phyloP scores from a whole-genome alignment of 2,113 vertebrate species.

The Condylura cristata region DNA sequence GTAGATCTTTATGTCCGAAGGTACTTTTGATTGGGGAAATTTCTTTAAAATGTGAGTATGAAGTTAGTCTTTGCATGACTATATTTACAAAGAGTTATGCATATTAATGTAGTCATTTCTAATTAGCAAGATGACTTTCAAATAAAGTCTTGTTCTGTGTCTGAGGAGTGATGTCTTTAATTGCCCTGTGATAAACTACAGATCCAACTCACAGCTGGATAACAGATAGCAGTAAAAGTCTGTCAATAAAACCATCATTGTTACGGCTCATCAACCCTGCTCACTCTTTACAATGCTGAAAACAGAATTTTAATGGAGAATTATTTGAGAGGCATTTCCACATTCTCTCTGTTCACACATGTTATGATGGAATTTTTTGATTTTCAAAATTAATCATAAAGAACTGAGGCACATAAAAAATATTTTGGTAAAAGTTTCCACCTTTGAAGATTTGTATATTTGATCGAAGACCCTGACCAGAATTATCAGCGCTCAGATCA shows the following conservation, averaged over 20 bases:
- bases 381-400: slow-evolving; percentile 47
- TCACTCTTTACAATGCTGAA: slow-evolving; percentile 49
- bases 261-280: slow-evolving; percentile 56
- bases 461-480: neutral
- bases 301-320: slow-evolving; percentile 69
- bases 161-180: slow-evolving; percentile 80
- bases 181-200: slow-evolving; percentile 77
- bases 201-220: slow-evolving; percentile 74
- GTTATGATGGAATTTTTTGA: neutral
- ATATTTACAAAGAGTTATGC: slow-evolving; percentile 72
- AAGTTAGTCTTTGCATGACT: slow-evolving; percentile 64
- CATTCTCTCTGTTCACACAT: neutral
- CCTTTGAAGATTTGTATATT: slow-evolving; percentile 18
- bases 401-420: neutral
- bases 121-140: slow-evolving; percentile 83
- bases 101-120: slow-evolving; percentile 76
- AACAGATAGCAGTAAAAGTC: slow-evolving; percentile 78
- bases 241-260: slow-evolving; percentile 81
- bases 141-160: slow-evolving; percentile 72
- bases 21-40: neutral
- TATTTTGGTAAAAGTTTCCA: slow-evolving; percentile 51
- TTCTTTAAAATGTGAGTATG: slow-evolving; percentile 41
- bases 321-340: slow-evolving; percentile 62
- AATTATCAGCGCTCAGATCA: slow-evolving; percentile 43
- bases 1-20: neutral